These are phyloP conservation scores for Pteropus rufus DNA, from an alignment of 2,797 vertebrate species.

Conservation along the genomic window DNA sequence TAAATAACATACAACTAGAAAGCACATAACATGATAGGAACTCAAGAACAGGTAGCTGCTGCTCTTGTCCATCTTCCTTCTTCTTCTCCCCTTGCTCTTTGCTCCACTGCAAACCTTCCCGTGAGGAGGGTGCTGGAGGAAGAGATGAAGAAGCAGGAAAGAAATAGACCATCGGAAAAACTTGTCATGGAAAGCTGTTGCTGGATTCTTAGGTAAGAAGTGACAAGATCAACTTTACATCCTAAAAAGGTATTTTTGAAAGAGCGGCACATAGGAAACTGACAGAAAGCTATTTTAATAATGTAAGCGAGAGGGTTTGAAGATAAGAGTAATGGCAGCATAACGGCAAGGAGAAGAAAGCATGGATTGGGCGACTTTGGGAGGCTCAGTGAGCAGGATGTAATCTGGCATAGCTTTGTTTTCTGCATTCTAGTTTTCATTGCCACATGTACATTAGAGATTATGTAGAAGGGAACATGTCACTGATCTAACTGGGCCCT, in stretches of 20 bases:
- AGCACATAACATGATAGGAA: not conserved
- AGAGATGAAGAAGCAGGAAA: not conserved
- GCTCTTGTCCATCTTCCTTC: not conserved
- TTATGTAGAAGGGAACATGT: not conserved
- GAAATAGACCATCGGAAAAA: not conserved
- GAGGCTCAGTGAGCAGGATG: not conserved
- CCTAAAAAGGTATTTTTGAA: not conserved
- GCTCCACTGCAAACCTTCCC: not conserved
- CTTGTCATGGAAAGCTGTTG: not conserved
- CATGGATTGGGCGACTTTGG: rapidly evolving
- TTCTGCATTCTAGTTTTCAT: not conserved
- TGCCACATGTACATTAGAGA: rapidly evolving
- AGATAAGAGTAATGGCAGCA: rapidly evolving
- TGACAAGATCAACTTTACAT: not conserved
- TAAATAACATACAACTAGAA: not conserved
- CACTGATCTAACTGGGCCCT: not conserved
- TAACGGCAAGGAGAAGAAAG: not conserved
- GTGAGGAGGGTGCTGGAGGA: not conserved
- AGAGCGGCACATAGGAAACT: not conserved
- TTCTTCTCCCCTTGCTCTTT: not conserved
- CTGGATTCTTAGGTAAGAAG: not conserved
- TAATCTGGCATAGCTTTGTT: not conserved
- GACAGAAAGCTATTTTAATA: not conserved
- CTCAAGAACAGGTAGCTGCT: not conserved
- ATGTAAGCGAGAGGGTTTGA: not conserved